phyloP scores from a whole-genome alignment of 2,113 vertebrate species.

The Zonotrichia leucophrys region DNA sequence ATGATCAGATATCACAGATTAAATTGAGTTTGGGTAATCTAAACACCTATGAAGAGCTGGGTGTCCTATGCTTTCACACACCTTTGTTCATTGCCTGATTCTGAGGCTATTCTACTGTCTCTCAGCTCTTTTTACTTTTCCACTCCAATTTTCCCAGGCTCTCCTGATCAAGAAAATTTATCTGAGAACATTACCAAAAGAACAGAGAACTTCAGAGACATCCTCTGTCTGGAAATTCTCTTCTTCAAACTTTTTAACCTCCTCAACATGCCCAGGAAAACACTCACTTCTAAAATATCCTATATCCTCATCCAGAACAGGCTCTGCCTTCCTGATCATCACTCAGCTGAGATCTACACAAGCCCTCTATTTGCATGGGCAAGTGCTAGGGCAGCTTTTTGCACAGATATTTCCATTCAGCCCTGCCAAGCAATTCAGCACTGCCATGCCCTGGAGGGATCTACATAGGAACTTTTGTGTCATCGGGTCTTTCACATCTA shows the following conservation, averaged over 20 bases:
- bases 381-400: slow-evolving; percentile 8
- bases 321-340: not conserved
- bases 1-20: not conserved
- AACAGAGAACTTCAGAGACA: not conserved
- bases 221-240: not conserved
- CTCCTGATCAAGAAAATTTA: not conserved
- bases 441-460: not conserved
- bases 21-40: not conserved
- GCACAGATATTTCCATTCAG: slow-evolving; percentile 6
- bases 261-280: not conserved
- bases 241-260: not conserved
- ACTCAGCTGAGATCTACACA: not conserved
- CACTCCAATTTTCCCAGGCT: not conserved
- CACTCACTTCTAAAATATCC: not conserved
- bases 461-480: not conserved
- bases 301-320: not conserved
- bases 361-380: not conserved
- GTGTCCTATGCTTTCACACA: not conserved
- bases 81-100: not conserved
- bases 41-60: fast-evolving
- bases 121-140: not conserved
- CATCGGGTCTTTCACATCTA: not conserved
- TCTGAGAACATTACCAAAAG: not conserved
- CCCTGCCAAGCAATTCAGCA: not conserved
- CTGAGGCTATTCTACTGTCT: not conserved